phyloP scores from a whole-genome alignment of 2,113 vertebrate genomes.

The Sapayoa aenigma region DNA sequence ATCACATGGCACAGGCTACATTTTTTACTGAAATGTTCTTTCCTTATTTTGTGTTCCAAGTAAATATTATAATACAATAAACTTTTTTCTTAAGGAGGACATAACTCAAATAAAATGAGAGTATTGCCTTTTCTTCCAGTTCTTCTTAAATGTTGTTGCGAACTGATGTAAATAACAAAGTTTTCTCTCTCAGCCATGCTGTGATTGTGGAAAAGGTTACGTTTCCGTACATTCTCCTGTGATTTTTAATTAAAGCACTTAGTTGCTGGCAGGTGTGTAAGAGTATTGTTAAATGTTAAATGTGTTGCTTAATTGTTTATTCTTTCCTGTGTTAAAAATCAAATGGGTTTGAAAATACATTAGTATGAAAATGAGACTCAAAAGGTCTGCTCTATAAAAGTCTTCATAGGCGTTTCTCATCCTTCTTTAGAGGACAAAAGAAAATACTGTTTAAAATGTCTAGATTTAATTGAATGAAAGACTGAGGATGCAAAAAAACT shows the following conservation, averaged over 20 bases:
- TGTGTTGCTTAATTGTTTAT: conserved; percentile 69
- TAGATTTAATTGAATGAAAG: conserved; percentile 13
- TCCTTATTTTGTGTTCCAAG: neutral
- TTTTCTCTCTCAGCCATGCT: neutral
- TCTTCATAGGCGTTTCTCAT: neutral
- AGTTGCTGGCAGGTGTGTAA: conserved; percentile 70
- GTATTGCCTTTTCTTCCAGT: neutral
- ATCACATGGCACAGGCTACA: neutral
- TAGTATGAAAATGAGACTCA: conserved; percentile 67
- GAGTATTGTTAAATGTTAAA: conserved; percentile 46
- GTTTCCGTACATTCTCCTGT: conserved; percentile 36
- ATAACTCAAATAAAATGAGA: neutral
- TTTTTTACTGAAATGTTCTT: neutral
- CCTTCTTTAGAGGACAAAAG: conserved; percentile 49
- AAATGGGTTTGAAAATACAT: conserved; percentile 59
- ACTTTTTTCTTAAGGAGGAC: neutral
- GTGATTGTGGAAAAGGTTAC: conserved; percentile 36
- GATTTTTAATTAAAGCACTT: conserved; percentile 70
- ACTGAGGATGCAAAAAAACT: neutral
- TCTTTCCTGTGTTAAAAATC: conserved; percentile 65
- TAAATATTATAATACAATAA: neutral
- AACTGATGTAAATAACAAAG: neutral
- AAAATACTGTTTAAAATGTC: conserved; percentile 44
- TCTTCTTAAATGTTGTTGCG: neutral
- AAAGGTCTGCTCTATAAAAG: conserved; percentile 47